Evolutionary conservation across 2,888 invertebrate genomes (phyloP).

Genomic region (Eupsilia transversa): DNA sequence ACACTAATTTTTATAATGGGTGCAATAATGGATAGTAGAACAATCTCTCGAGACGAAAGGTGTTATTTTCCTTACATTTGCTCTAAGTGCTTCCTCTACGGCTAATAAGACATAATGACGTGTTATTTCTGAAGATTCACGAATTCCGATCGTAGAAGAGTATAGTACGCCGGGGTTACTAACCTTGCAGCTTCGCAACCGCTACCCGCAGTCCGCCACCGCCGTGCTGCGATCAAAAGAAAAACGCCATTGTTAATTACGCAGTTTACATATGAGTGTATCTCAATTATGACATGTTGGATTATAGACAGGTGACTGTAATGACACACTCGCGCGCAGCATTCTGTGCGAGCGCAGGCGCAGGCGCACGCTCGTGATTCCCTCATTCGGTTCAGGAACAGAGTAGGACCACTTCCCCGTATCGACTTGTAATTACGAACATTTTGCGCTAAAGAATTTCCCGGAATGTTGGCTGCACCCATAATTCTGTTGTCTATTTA

Average conservation of each 20-base stretch:
- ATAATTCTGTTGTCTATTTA: conserved; percentile 73
- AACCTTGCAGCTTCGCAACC: conserved; percentile 84
- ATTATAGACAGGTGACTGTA: conserved; percentile 79
- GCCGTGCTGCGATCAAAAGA: conserved; percentile 84
- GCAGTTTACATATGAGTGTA: conserved; percentile 79
- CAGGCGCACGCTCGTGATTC: conserved; percentile 73
- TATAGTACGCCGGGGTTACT: conserved; percentile 84
- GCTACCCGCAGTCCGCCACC: conserved; percentile 81
- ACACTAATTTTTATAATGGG: conserved; percentile 81
- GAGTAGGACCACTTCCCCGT: conserved; percentile 71
- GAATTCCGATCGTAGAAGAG: conserved; percentile 85
- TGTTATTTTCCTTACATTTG: conserved; percentile 87
- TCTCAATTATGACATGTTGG: conserved; percentile 81
- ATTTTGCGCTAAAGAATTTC: conserved; percentile 73
- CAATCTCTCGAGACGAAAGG: conserved; percentile 79
- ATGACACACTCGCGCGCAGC: conserved; percentile 73
- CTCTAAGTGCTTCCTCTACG: conserved; percentile 87
- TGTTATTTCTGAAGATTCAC: conserved; percentile 89
- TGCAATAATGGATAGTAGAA: conserved; percentile 83
- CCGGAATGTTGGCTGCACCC: conserved; percentile 68
- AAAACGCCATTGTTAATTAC: conserved; percentile 83
- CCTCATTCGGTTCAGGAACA: conserved; percentile 68
- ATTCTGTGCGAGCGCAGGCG: conserved; percentile 67
- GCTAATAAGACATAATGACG: conserved; percentile 88
- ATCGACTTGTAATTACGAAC: conserved; percentile 77